A percentile compares a stretch with the other conserved stretches of the same genome.
These are phyloP conservation scores for Galaxea fascicularis DNA, from an alignment of 92 coral and sea anemone genomes.

Conservation along the genomic window DNA sequence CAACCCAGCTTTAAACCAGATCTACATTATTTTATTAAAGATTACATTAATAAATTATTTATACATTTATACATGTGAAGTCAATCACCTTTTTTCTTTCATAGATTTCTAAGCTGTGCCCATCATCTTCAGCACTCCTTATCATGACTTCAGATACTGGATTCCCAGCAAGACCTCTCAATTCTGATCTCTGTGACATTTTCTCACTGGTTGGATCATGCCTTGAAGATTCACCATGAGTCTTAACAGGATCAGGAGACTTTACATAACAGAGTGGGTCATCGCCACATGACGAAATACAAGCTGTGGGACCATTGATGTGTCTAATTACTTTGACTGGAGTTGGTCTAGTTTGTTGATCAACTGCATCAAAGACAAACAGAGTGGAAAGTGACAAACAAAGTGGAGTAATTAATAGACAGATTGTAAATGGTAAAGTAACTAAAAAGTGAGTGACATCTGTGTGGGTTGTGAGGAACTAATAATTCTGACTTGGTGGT, in stretches of 20 bases:
- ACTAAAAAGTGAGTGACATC: too few species aligned
- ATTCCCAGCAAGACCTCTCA: neutral
- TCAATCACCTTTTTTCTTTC: neutral
- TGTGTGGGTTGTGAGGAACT: too few species aligned
- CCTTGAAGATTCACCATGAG: conserved; percentile 34
- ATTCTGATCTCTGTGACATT: neutral
- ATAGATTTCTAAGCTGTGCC: neutral
- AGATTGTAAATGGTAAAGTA: too few species aligned
- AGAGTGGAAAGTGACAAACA: neutral
- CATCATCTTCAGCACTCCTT: neutral
- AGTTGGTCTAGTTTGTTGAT: conserved; percentile 33
- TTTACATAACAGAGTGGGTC: neutral
- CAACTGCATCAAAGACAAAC: conserved; percentile 21
- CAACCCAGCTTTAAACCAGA: too few species aligned
- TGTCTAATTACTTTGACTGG: conserved; percentile 76
- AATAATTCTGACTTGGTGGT: too few species aligned
- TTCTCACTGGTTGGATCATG: neutral
- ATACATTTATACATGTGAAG: neutral
- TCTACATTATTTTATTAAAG: too few species aligned
- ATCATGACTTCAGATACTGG: conserved; percentile 1
- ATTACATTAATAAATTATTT: neutral
- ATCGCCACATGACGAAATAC: conserved; percentile 41
- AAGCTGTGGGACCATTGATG: conserved; percentile 72
- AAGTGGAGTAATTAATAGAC: neutral
- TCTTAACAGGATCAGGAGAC: conserved; percentile 6